phyloP scores from a whole-genome alignment of 2,113 vertebrate genomes.

The Labrus mixtus region DNA sequence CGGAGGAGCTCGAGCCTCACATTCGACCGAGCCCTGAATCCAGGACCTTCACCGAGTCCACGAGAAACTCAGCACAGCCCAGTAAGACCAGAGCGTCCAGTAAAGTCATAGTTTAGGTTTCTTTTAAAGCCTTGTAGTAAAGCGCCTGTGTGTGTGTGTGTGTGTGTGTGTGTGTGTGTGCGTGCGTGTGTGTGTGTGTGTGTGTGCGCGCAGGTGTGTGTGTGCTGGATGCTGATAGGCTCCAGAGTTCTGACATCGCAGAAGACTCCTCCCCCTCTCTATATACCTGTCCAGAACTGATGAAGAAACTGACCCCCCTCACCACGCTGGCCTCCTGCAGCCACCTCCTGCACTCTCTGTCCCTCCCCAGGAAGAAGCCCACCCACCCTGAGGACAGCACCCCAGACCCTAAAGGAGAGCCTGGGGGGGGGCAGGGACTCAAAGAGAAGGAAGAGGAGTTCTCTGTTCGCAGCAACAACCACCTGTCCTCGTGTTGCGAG shows the following conservation, averaged over 20 bases:
- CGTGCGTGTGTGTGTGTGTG: background rate
- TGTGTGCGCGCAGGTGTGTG: slow-evolving; percentile 83
- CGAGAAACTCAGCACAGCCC: slow-evolving; percentile 93
- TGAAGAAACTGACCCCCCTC: slow-evolving; percentile 95
- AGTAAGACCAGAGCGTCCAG: slow-evolving; percentile 87
- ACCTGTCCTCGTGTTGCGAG: background rate
- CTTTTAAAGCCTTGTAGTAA: background rate
- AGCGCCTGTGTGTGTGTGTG: background rate
- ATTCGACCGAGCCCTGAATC: slow-evolving; percentile 72
- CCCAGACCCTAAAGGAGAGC: slow-evolving; percentile 11
- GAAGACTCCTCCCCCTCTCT: slow-evolving; percentile 90
- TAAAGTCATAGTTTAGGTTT: background rate
- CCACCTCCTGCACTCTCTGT: slow-evolving; percentile 93
- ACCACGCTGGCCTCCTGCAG: slow-evolving; percentile 92
- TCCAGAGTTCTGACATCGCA: slow-evolving; percentile 82
- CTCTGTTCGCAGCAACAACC: background rate
- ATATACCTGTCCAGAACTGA: slow-evolving; percentile 85
- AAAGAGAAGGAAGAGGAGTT: slow-evolving; percentile 89
- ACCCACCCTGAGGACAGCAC: slow-evolving; percentile 89
- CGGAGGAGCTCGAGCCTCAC: slow-evolving; percentile 91
- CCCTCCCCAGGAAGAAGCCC: slow-evolving; percentile 94
- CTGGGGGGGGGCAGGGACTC: slow-evolving; percentile 84
- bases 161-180: no score
- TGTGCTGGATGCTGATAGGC: slow-evolving; percentile 93
- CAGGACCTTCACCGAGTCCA: slow-evolving; percentile 89